Percentiles rank a stretch among this genome's conserved stretches.
phyloP scores from a whole-genome alignment of 2,113 vertebrate genomes.

The Anhinga anhinga region DNA sequence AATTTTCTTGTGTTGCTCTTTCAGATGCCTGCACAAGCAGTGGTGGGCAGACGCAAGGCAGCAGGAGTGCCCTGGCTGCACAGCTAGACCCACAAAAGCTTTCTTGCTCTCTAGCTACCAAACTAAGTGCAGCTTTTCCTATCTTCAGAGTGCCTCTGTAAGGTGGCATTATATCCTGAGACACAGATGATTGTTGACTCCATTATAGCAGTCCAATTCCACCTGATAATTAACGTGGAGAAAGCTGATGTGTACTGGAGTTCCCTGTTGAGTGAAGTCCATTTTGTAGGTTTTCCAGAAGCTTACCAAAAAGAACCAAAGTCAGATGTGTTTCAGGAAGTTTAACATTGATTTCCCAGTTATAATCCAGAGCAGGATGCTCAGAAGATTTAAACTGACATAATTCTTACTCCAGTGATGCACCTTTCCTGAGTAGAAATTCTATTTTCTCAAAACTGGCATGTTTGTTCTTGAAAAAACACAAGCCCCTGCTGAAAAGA shows the following conservation, averaged over 20 bases:
- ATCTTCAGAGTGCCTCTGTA: not conserved
- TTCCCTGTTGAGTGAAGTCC: not conserved
- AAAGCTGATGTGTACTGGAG: not conserved
- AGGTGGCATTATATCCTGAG: not conserved
- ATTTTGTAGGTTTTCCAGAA: not conserved
- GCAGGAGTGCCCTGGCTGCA: not conserved
- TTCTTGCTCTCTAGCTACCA: not conserved
- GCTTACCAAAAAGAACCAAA: not conserved
- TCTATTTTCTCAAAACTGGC: not conserved
- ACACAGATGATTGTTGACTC: not conserved
- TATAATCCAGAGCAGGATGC: not conserved
- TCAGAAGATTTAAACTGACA: not conserved
- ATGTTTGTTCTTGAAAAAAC: not conserved
- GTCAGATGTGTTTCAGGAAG: not conserved
- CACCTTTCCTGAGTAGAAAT: not conserved
- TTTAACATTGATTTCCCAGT: not conserved
- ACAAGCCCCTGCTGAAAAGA: not conserved
- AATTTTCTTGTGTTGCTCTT: not conserved
- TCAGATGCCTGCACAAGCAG: not conserved
- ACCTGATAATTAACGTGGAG: not conserved
- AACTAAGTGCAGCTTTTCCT: not conserved
- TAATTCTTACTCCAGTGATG: not conserved
- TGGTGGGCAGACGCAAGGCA: not conserved
- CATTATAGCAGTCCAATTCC: not conserved
- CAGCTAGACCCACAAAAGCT: not conserved